These are phyloP conservation scores for Lutjanus argentimaculatus DNA, from an alignment of 2,797 vertebrate genomes.

Conservation along the genomic window DNA sequence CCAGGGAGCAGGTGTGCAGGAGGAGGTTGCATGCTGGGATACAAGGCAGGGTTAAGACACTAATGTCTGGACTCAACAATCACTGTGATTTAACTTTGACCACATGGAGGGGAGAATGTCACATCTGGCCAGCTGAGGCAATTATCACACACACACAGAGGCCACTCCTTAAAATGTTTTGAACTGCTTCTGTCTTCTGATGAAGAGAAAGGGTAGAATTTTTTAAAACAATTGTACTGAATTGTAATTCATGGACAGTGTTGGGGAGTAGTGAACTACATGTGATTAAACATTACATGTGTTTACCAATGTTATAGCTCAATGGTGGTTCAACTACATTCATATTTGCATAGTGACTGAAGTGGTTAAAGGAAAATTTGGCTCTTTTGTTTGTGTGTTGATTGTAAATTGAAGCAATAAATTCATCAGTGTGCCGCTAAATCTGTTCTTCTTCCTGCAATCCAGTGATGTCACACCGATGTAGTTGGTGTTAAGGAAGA, in stretches of 20 bases:
- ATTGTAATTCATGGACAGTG: neutral
- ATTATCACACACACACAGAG: slow-evolving; percentile 11
- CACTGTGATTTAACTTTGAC: slow-evolving; percentile 63
- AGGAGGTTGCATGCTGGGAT: slow-evolving; percentile 72
- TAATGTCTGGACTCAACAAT: slow-evolving; percentile 64
- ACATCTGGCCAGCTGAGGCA: slow-evolving; percentile 53
- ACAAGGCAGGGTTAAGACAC: slow-evolving; percentile 43
- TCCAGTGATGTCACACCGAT: no score
- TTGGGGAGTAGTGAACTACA: no score
- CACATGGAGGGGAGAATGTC: slow-evolving; percentile 52
- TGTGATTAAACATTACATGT: no score
- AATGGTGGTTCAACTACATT: no score
- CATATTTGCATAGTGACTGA: no score
- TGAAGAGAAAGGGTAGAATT: neutral
- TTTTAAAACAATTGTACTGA: neutral
- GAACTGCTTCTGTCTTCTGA: neutral
- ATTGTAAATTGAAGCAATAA: no score
- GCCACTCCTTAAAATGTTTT: neutral
- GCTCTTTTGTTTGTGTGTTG: no score
- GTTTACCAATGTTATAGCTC: no score
- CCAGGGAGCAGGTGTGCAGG: slow-evolving; percentile 76
- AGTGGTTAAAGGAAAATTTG: no score
- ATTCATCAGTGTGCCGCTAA: no score
- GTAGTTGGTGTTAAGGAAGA: no score
- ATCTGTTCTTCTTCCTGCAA: no score